phyloP scores from a whole-genome alignment of 23 tunicate genomes.

The Clavelina lepadiformis region DNA sequence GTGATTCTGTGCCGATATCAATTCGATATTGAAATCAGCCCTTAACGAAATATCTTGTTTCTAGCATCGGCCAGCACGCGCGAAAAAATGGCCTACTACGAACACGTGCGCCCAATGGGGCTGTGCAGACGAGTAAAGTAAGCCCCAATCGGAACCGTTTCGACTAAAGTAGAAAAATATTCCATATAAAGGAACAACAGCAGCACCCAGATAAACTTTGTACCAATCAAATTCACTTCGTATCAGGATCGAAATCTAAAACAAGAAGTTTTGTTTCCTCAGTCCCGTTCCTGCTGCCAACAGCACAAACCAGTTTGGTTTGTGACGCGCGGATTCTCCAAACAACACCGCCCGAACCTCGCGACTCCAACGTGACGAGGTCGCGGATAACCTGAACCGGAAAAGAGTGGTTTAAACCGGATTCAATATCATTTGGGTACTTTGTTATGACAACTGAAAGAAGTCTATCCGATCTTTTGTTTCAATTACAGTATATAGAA shows the following conservation, averaged over 20 bases:
- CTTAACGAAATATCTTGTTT: no score
- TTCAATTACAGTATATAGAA: no score
- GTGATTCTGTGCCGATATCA: no score
- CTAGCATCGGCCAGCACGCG: no score
- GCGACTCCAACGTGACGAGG: conserved; percentile 86
- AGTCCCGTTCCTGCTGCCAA: conserved; percentile 96
- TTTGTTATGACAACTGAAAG: no score
- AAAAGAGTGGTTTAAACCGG: no score
- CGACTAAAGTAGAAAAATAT: no score
- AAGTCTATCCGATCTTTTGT: no score
- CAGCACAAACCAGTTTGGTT: conserved; percentile 97
- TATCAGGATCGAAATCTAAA: conserved; percentile 80
- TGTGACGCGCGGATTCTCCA: conserved; percentile 96
- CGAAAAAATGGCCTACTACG: not conserved
- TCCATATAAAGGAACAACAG: not conserved
- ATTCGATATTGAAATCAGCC: no score
- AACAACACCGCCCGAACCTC: conserved; percentile 97
- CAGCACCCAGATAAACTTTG: conserved; percentile 1
- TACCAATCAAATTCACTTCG: no score
- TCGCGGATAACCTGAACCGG: conserved; percentile 68
- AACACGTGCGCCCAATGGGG: not conserved
- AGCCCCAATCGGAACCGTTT: no score
- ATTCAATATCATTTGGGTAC: no score
- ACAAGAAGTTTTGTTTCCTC: conserved; percentile 93
- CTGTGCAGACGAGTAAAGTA: not conserved